Evolutionary conservation across 2,888 invertebrate species (phyloP).

Genomic region (Lochmaea crataegi): DNA sequence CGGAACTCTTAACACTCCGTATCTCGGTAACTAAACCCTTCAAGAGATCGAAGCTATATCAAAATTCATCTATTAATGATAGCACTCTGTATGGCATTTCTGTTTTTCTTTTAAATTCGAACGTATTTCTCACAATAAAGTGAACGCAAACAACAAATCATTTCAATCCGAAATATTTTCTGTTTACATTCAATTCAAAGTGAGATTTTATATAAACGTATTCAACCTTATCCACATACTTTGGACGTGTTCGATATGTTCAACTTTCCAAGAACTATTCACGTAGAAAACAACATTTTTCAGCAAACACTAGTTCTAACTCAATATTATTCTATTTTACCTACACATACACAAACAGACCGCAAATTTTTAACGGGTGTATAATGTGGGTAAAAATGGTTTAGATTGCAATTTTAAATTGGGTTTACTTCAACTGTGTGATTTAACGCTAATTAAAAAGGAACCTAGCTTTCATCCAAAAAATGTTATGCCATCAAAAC

Average conservation of each 20-base stretch:
- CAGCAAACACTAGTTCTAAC: neutral
- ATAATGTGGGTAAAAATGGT: neutral
- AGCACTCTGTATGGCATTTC: neutral
- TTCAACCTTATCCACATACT: neutral
- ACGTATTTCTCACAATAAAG: neutral
- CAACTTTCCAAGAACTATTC: conserved; percentile 1
- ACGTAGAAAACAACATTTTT: conserved; percentile 4
- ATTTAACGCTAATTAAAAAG: neutral
- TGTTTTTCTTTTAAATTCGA: neutral
- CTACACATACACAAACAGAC: neutral
- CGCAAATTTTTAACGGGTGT: neutral
- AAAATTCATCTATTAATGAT: too few relatives aligned
- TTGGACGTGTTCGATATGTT: neutral
- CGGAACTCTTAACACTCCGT: too few relatives aligned
- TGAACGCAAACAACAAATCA: neutral
- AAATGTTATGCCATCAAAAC: neutral
- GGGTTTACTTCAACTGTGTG: neutral
- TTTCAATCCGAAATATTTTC: too few relatives aligned
- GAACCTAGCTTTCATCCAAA: neutral
- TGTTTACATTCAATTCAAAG: neutral
- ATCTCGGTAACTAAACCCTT: too few relatives aligned
- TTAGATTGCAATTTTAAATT: neutral
- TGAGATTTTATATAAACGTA: conserved; percentile 1
- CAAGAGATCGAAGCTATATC: too few relatives aligned
- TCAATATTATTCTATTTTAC: neutral